phyloP scores from a whole-genome alignment of 2,113 vertebrate genomes.

The Petromus typicus region DNA sequence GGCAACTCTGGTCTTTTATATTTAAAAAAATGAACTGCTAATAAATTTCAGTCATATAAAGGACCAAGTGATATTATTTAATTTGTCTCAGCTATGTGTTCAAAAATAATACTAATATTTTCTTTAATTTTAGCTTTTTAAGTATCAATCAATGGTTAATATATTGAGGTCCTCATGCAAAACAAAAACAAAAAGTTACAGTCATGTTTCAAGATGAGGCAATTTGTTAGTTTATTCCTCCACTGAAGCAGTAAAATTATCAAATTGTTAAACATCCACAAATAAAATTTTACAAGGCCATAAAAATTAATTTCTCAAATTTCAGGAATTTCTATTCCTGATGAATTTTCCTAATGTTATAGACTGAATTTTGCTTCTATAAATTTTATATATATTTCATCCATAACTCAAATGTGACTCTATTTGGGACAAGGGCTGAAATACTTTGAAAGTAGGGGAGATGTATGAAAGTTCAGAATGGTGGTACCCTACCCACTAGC shows the following conservation, averaged over 20 bases:
- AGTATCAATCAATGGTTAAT: neutral
- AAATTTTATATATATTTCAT: neutral
- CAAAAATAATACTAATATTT: neutral
- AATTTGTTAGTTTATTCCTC: neutral
- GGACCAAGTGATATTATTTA: neutral
- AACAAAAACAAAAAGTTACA: neutral
- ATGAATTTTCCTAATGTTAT: neutral
- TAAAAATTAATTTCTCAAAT: neutral
- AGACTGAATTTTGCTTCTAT: accelerated
- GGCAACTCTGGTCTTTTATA: neutral
- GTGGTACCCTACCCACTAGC: accelerated
- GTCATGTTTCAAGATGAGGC: neutral
- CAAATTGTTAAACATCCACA: neutral
- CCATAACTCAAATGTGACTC: accelerated
- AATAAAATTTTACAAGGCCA: neutral
- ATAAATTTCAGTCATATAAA: neutral
- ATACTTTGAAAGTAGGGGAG: neutral
- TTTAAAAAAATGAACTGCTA: neutral
- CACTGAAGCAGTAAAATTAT: neutral
- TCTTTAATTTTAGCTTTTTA: neutral
- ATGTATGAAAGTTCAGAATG: neutral
- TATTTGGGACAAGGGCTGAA: neutral
- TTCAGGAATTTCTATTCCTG: neutral
- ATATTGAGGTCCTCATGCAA: neutral
- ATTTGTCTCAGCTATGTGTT: neutral